Base-by-base conservation (phyloP, 2,888 invertebrate species). In the Macaria notata region DNA sequence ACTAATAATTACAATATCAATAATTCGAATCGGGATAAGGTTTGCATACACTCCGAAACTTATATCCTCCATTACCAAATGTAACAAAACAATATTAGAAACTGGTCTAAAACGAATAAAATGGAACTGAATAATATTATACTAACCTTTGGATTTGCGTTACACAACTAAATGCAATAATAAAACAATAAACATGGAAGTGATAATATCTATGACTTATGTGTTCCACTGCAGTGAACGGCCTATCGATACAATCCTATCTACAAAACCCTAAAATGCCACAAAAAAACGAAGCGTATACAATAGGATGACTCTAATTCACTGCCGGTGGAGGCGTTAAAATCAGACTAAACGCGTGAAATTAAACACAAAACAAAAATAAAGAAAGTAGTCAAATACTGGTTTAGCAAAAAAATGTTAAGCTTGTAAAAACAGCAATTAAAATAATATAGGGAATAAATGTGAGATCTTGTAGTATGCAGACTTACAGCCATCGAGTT, bases 391-490 rank as follows among this genome's bases (percentile, higher is more conserved):
- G 84, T 89, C 89, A 88, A 91, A 90, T 91, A 91, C 91, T 91
- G 88, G 86, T 88, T 89, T 89, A 90, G 89, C 89, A 87, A 88
- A 90, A 62, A 89, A 85, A 79, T 69, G 83, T 87, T 88, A 87
- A 89, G 88, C 88, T 83, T 88, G 88, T 88, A 88, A 90, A 59
- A 90, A 85, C 88, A 90, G 89, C 89, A 90, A 89, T 88, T 86
- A 88, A 86, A 85, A 87, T 86, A 89, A 88, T 88, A 89, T 80
- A 87, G 88, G 90, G 90, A 91, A 91, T 91, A 90, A 90, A 87
- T 88, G 89, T 91, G 91, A 91, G 90, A 91, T 91, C 91, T 90
- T 86, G 91, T 88, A 88, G 86, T 88, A 88, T 89, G 91, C 88
- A 89, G 91, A 91, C 91, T 91, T 91, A 91, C 90, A 88, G 89